phyloP scores from a whole-genome alignment of 2,113 vertebrate genomes.

The Athene noctua region DNA sequence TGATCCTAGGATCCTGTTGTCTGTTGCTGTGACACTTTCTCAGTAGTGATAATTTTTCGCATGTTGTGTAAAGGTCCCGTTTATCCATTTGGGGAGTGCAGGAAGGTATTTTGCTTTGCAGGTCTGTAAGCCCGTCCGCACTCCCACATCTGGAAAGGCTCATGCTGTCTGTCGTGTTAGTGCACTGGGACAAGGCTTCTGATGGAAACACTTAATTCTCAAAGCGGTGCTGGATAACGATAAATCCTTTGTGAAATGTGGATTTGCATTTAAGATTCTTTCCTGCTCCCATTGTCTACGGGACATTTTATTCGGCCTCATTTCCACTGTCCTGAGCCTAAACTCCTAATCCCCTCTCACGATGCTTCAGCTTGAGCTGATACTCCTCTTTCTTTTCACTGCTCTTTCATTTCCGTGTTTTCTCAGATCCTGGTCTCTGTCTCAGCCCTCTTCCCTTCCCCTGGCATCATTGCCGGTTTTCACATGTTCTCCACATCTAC shows the following conservation, averaged over 20 bases:
- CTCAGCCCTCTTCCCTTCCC: background rate
- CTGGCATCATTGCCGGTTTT: background rate
- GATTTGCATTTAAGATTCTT: constrained; percentile 51
- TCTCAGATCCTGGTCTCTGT: background rate
- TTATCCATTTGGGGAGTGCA: background rate
- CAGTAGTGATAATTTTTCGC: background rate
- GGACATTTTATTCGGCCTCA: background rate
- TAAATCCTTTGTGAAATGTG: constrained; percentile 48
- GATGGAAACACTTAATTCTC: constrained; percentile 62
- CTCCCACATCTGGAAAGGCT: constrained; percentile 61
- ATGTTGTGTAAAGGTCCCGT: background rate
- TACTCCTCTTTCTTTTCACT: background rate
- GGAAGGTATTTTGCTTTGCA: background rate
- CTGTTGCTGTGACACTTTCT: background rate
- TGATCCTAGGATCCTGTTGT: background rate
- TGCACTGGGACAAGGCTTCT: constrained; percentile 5
- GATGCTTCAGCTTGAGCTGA: constrained; percentile 12
- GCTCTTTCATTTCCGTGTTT: background rate
- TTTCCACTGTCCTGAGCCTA: constrained; percentile 5
- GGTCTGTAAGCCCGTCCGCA: background rate
- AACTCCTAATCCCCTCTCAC: background rate
- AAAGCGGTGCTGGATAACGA: background rate
- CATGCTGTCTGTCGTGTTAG: background rate
- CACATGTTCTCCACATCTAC: background rate
- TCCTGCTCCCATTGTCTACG: constrained; percentile 4